Base-by-base conservation (phyloP, 2,888 invertebrate genomes). In the Saturnia pavonia region DNA sequence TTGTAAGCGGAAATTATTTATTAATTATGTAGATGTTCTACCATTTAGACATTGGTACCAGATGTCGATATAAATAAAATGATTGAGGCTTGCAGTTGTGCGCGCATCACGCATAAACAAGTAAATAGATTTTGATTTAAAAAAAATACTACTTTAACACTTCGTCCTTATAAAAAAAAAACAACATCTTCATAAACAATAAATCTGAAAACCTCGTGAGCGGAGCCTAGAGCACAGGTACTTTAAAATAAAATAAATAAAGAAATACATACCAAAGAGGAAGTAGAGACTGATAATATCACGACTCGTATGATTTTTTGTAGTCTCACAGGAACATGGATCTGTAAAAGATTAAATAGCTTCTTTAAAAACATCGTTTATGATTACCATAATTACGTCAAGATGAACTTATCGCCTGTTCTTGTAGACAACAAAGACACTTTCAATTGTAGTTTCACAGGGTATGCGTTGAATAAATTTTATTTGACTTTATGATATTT, bases 231-330 rank as follows among this genome's bases (percentile, higher is more conserved):
- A n/a, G n/a, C n/a, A n/a, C 6, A 34, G 34, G 34, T 34, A 34
- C 34, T 6, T 34, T 54, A 22, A 9, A 54, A 22, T 54, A 54
- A 54, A 54, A 22, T 54, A 22, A 57, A 40, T 51, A 51, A 34
- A n/a, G 12, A 22, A 65, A 69, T 76, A 80, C 82, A 70, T 69
- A 84, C 85, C 85, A 81, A 79, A 74, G 75, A 83, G 81, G 78
- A 80, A 84, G 78, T 80, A 80, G 76, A 78, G 80, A 76, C 72
- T 73, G 69, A 72, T 69, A 69, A 74, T 71, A 68, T 71, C 74
- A 75, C 75, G 72, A 73, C 73, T 74, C 67, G 70, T 75, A 54
- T 68, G 71, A 72, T 74, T 75, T 77, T 76, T 76, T 76, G 73
- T 76, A 72, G 72, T 76, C 69, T 74, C 75, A 75, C 77, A 75